Evolutionary conservation across 1,140 invertebrate species (phyloP), one percentile per base, ranked within the genome.

Genomic region (Pseudomyrmex dendroicus): DNA sequence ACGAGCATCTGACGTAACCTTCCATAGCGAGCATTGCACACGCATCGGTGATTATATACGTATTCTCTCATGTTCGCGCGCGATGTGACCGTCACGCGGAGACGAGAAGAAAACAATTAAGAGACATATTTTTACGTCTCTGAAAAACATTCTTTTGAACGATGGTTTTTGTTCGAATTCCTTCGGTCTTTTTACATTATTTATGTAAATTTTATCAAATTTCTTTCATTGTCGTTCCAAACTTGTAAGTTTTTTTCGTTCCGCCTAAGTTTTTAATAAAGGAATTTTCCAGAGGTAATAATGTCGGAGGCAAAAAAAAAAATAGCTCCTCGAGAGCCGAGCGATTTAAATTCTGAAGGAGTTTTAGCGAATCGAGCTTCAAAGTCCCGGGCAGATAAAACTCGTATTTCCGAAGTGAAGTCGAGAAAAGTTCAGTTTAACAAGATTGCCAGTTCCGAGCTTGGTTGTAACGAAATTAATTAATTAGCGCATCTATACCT

Each of bases 381-480:
- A 46, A 12, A 46, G 44, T 46, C 9, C 48, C 22, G 15, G 25
- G 15, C 44, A 12, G 35, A 74, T 74, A 44, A 67, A 56, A 44
- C 54, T 54, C 8, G n/a, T 2, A 67, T 76, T 76, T 10, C 1
- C 1, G 2, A 77, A 44, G 13, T 20, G 17, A 2, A 46, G 13
- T 54, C 22, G n/a, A 77, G n/a, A 15, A 13, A 77, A 77, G 22
- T 67, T 77, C 17, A 44, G 0, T 64, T 64, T 9, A 13, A 17
- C 17, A 5, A n/a, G n/a, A 57, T 46, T 2, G 5, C 50, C 22
- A 54, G 17, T 56, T 50, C 5, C 35, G 2, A 25, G 2, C 10
- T 25, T 12, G 17, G 20, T 46, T 56, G n/a, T 68, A 35, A 35
- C 17, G 64, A 56, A 46, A 20, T 66, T 64, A 5, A 3, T 22